phyloP scores from a whole-genome alignment of 1,140 invertebrate species.

The Streblospio benedicti region DNA sequence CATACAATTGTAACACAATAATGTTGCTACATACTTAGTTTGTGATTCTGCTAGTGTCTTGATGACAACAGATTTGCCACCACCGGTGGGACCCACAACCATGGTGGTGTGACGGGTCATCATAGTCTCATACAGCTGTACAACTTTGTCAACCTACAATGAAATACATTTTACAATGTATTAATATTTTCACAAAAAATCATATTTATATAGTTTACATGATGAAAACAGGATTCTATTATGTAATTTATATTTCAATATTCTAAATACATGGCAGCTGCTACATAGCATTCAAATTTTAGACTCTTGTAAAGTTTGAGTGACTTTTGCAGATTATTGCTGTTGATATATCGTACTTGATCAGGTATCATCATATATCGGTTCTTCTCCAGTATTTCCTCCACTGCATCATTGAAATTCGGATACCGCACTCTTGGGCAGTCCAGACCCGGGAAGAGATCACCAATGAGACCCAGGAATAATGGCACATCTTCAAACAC shows the following conservation, averaged over 20 bases:
- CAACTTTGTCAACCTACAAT: slow-evolving; percentile 69
- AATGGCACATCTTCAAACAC: slow-evolving; percentile 80
- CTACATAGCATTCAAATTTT: too few species aligned
- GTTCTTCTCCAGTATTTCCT: slow-evolving; percentile 56
- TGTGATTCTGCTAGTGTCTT: slow-evolving; percentile 71
- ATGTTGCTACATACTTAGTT: slow-evolving; percentile 52
- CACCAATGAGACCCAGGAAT: slow-evolving; percentile 75
- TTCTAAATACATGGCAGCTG: too few species aligned
- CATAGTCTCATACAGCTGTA: slow-evolving; percentile 87
- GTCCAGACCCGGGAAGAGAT: slow-evolving; percentile 79
- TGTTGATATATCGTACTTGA: slow-evolving; percentile 55
- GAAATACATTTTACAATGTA: slow-evolving; percentile 8
- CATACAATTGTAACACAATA: too few species aligned
- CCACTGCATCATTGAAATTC: slow-evolving; percentile 70
- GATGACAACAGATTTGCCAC: slow-evolving; percentile 79
- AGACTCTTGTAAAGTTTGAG: too few species aligned
- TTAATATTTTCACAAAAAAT: too few species aligned
- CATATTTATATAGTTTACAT: too few species aligned
- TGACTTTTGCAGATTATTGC: too few species aligned
- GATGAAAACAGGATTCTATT: too few species aligned
- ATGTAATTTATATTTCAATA: too few species aligned
- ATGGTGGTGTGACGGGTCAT: slow-evolving; percentile 84
- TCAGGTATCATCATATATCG: slow-evolving; percentile 64
- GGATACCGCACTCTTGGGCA: slow-evolving; percentile 75
- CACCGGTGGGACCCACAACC: slow-evolving; percentile 82